A percentile compares a stretch with the other conserved stretches of the same genome.
phyloP scores from a whole-genome alignment of 1,140 invertebrate species.

The Contarinia nasturtii region DNA sequence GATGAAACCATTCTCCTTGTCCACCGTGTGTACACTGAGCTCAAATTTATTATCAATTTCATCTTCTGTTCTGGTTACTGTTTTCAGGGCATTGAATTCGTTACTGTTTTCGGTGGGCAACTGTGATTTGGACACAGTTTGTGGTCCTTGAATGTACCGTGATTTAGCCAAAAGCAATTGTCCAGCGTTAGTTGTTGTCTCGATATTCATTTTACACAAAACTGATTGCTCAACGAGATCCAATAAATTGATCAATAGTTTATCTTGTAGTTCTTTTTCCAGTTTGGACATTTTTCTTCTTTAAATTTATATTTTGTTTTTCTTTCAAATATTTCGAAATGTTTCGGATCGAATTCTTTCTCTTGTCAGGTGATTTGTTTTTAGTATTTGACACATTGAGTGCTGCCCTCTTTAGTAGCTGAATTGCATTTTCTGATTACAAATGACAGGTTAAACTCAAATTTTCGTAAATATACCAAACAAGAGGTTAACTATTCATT shows the following conservation, averaged over 20 bases:
- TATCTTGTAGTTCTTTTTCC: constrained; percentile 11
- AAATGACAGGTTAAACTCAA: too few species aligned
- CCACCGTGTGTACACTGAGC: constrained; percentile 8
- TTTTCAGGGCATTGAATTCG: constrained; percentile 16
- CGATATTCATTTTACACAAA: constrained; percentile 14
- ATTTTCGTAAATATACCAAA: too few species aligned
- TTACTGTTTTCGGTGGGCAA: constrained; percentile 19
- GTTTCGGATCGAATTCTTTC: too few species aligned
- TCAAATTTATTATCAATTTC: neutral
- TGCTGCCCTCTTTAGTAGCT: too few species aligned
- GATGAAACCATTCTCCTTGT: constrained; percentile 15
- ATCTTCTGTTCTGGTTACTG: neutral
- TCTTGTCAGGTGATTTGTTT: too few species aligned
- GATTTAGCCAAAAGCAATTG: constrained; percentile 17
- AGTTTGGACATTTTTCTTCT: too few species aligned
- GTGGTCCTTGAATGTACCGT: constrained; percentile 16
- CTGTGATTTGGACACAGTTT: constrained; percentile 13
- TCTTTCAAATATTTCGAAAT: too few species aligned
- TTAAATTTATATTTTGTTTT: too few species aligned
- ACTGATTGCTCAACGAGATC: constrained; percentile 18
- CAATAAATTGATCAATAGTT: constrained; percentile 16
- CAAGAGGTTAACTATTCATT: too few species aligned
- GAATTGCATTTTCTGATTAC: too few species aligned
- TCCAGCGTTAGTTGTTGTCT: constrained; percentile 12
- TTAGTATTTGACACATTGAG: too few species aligned